Conservation (phyloP, 1,140 invertebrate genomes). For the Orius laevigatus region DNA sequence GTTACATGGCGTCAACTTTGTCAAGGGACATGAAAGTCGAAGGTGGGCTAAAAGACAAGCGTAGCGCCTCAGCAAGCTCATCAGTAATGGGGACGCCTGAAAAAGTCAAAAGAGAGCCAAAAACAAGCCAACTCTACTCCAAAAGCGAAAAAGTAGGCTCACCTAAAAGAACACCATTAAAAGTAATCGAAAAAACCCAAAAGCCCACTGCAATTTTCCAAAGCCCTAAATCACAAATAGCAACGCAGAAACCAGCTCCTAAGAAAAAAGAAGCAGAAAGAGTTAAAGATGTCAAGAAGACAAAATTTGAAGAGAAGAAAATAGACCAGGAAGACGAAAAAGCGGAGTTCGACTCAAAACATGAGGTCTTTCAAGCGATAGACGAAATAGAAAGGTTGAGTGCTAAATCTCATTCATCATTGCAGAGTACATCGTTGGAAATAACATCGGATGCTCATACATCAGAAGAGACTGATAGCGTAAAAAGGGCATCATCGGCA, state of each 20-base stretch:
- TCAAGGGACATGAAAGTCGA: conserved; percentile 31
- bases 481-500: conserved; percentile 19
- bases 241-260: not conserved
- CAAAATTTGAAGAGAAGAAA: conserved; percentile 1
- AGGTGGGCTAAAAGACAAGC: conserved; percentile 13
- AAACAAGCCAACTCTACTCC: conserved; percentile 22
- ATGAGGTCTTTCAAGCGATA: not conserved
- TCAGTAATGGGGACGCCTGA: conserved; percentile 4
- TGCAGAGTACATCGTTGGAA: conserved; percentile 15
- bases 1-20: conserved; percentile 32
- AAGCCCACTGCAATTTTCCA: not conserved
- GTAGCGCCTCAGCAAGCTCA: conserved; percentile 1
- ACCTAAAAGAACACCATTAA: conserved; percentile 14
- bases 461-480: conserved; percentile 11
- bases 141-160: conserved; percentile 21
- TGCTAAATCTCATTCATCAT: conserved; percentile 14
- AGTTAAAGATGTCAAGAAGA: not conserved
- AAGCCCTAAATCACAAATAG: not conserved
- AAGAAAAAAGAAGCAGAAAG: not conserved
- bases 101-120: conserved; percentile 19
- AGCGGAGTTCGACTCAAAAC: not conserved
- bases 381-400: conserved; percentile 7
- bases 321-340: conserved; percentile 7
- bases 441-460: conserved; percentile 12
- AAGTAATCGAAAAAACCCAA: conserved; percentile 9